Base-by-base conservation (phyloP, 2,797 vertebrate species). In the Pipistrellus pipistrellus region DNA sequence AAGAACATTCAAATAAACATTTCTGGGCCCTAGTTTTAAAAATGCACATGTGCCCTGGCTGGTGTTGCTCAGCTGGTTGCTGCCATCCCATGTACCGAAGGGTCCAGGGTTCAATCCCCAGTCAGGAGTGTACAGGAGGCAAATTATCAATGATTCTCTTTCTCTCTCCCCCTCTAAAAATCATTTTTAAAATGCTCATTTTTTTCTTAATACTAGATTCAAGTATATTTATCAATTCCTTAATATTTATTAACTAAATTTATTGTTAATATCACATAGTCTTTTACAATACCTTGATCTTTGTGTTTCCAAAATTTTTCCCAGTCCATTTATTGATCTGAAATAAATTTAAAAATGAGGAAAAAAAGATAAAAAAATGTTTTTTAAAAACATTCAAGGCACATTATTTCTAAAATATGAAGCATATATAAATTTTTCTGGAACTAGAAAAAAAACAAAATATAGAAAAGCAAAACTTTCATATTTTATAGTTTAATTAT, bases 291-390 rank as follows among this genome's bases (percentile, higher is more conserved):
- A 99, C 99, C 98, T 99, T 97, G 99, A 99, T 98, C 98, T 99
- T 96, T 99, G 99, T 30, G 99, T 99, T 98, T 99, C 99, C 95
- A 99, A 85, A 97, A 99, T 99, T 98, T 98, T 99, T 75, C 99
- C 99, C 62, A 99, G 98, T 96, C 99, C 99, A 97, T 99, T 99
- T 98, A 99, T 99, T 94, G 99, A 99, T 95, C 99, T 99, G 97
- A 96, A 97, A 98, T 85, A 89, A 91, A 98, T 95, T 87, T 41
- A 27, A 88, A 97, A 91, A 71, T 27, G 17, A 62, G 66, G 11
- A 30, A 77, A 84, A 91, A 64, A 77, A 30, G 8, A 66, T 2
- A 4, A 55, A 80, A 71, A 94, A 96, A 94, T 30, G 18, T 85
- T 88, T 9, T 73, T 83, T 94, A 94, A 95, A 95, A 68, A 25